These are phyloP conservation scores for Platyrinchus mystaceus DNA, from an alignment of 2,797 vertebrate species.

Conservation along the genomic window DNA sequence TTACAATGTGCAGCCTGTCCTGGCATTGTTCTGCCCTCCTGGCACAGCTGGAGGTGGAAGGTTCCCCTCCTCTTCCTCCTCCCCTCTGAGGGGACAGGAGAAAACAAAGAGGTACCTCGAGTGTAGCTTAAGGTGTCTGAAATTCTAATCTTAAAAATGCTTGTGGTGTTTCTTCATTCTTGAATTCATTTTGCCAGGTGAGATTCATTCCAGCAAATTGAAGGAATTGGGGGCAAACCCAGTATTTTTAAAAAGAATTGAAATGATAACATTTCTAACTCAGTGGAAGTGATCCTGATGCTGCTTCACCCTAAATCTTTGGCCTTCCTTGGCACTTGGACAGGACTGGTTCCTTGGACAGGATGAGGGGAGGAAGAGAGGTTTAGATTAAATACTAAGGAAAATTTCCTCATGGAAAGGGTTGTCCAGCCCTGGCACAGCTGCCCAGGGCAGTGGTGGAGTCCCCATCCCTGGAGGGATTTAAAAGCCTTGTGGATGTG, in stretches of 20 bases:
- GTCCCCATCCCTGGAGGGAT: not conserved
- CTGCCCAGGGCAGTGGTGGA: fast-evolving
- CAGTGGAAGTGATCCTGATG: fast-evolving
- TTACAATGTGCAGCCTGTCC: fast-evolving
- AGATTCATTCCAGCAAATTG: not conserved
- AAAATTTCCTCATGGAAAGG: not conserved
- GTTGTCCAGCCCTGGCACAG: not conserved
- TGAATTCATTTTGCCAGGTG: not conserved
- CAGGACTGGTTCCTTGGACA: not conserved
- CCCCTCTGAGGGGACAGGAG: not conserved
- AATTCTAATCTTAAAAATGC: not conserved
- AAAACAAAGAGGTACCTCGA: not conserved
- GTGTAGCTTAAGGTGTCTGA: not conserved
- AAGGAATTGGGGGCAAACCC: not conserved
- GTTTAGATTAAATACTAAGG: not conserved
- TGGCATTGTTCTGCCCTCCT: not conserved
- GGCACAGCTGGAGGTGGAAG: fast-evolving
- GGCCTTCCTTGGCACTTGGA: not conserved
- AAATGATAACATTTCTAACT: not conserved
- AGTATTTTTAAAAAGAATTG: not conserved
- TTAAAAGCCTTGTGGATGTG: not conserved
- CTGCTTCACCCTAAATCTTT: not conserved
- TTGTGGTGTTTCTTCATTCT: not conserved
- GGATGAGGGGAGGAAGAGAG: not conserved
- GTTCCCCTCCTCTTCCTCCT: not conserved